phyloP scores from a whole-genome alignment of 2,113 vertebrate genomes.

The Motacilla tschutschensis region DNA sequence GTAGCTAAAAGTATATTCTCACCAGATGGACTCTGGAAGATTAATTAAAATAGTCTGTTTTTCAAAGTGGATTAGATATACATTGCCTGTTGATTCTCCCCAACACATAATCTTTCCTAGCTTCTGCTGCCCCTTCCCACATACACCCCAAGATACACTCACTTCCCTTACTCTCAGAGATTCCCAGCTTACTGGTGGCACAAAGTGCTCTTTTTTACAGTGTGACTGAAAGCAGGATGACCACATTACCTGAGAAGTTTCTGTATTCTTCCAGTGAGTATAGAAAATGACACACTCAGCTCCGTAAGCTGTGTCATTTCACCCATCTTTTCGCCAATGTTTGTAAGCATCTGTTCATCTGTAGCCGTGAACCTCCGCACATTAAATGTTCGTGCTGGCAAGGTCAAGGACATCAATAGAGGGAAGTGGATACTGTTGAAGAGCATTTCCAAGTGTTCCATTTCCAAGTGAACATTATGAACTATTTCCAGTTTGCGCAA shows the following conservation, averaged over 20 bases:
- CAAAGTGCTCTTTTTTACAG: neutral
- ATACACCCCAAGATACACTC: neutral
- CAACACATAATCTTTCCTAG: neutral
- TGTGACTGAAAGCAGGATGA: neutral
- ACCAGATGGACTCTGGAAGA: neutral
- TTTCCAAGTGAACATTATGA: conserved; percentile 89
- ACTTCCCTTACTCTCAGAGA: neutral
- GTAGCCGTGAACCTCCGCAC: conserved; percentile 63
- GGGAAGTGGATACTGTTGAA: conserved; percentile 81
- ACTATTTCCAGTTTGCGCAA: conserved; percentile 87
- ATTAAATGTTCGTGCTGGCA: conserved; percentile 87
- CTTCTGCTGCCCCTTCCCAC: neutral
- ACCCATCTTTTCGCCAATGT: conserved; percentile 81
- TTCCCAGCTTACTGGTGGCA: neutral
- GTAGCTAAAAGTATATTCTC: neutral
- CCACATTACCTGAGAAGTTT: conserved; percentile 81
- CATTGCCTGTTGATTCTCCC: neutral
- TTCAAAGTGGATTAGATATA: neutral
- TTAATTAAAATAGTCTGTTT: neutral
- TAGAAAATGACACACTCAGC: conserved; percentile 87
- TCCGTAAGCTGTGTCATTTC: conserved; percentile 78
- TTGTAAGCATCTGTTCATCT: conserved; percentile 69
- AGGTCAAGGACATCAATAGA: conserved; percentile 79
- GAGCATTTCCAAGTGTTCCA: conserved; percentile 85
- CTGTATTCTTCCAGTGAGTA: conserved; percentile 85